Evolutionary conservation across 1,140 invertebrate genomes (phyloP).

Genomic region (Drosophila santomea): DNA sequence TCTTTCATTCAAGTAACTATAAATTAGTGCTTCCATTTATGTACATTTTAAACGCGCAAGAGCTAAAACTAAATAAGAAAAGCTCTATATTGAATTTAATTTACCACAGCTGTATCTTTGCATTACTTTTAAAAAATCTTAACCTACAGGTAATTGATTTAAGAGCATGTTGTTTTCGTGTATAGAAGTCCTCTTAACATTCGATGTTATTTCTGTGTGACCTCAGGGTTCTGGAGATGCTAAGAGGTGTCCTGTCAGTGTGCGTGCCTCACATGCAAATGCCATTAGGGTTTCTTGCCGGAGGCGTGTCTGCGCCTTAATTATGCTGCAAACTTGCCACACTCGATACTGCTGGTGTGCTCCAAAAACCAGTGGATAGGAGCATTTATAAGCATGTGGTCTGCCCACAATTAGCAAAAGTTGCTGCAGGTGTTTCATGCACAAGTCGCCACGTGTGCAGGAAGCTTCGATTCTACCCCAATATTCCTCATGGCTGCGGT

Average conservation of each 20-base stretch:
- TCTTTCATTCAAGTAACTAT: too few species aligned
- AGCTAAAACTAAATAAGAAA: too few species aligned
- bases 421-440: conserved; percentile 76
- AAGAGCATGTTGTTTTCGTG: background rate
- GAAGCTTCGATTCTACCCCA: conserved; percentile 6
- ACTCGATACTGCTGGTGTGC: conserved; percentile 34
- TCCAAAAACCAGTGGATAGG: conserved; percentile 29
- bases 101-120: too few species aligned
- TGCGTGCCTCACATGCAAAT: conserved; percentile 75
- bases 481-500: conserved; percentile 25
- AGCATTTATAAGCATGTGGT: conserved; percentile 66
- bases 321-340: conserved; percentile 75
- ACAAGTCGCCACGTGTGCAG: conserved; percentile 34
- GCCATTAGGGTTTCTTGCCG: conserved; percentile 42
- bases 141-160: too few species aligned
- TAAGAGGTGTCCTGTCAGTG: conserved; percentile 24
- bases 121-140: too few species aligned
- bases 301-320: conserved; percentile 69
- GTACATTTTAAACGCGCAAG: too few species aligned
- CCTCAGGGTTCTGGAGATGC: background rate
- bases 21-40: too few species aligned
- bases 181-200: background rate
- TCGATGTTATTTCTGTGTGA: background rate
- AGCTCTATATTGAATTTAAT: too few species aligned
- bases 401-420: conserved; percentile 69